A percentile compares a stretch with the other conserved stretches of the same genome.
phyloP scores from a whole-genome alignment of 2,888 invertebrate species.

The Apomyelois bistriatella region DNA sequence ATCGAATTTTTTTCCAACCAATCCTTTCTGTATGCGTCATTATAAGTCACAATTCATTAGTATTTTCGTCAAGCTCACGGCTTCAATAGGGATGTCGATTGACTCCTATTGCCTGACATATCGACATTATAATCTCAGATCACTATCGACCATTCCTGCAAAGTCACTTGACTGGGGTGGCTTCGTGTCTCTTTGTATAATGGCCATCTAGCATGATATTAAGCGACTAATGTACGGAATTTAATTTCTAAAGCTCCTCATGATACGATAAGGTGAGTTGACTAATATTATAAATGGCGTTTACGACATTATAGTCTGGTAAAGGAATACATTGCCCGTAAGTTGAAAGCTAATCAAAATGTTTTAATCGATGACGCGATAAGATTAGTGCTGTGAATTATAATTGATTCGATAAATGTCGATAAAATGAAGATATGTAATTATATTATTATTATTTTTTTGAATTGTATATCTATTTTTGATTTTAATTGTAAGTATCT shows the following conservation, averaged over 20 bases:
- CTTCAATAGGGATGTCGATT: constrained; percentile 75
- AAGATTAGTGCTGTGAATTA: constrained; percentile 59
- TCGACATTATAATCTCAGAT: constrained; percentile 72
- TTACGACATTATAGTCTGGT: constrained; percentile 61
- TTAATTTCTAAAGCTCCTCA: constrained; percentile 64
- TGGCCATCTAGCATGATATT: constrained; percentile 69
- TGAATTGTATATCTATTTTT: background rate
- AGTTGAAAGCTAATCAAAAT: constrained; percentile 80
- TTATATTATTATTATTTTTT: background rate
- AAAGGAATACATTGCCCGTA: constrained; percentile 71
- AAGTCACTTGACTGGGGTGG: constrained; percentile 77
- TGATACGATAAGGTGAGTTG: constrained; percentile 55
- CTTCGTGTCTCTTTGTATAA: constrained; percentile 74
- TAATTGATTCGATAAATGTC: constrained; percentile 29
- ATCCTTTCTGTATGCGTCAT: constrained; percentile 66
- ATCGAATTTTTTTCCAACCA: constrained; percentile 31
- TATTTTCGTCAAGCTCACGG: constrained; percentile 71
- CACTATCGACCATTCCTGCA: constrained; percentile 72
- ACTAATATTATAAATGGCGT: constrained; percentile 55
- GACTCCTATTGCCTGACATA: constrained; percentile 67
- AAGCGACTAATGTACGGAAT: constrained; percentile 75
- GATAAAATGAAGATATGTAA: constrained; percentile 15
- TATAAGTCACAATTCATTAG: constrained; percentile 78
- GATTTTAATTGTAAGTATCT: too few species aligned
- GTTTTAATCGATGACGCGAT: constrained; percentile 79